Evolutionary conservation across 2,797 vertebrate genomes (phyloP).

Genomic region (Phalloptychus januarius): DNA sequence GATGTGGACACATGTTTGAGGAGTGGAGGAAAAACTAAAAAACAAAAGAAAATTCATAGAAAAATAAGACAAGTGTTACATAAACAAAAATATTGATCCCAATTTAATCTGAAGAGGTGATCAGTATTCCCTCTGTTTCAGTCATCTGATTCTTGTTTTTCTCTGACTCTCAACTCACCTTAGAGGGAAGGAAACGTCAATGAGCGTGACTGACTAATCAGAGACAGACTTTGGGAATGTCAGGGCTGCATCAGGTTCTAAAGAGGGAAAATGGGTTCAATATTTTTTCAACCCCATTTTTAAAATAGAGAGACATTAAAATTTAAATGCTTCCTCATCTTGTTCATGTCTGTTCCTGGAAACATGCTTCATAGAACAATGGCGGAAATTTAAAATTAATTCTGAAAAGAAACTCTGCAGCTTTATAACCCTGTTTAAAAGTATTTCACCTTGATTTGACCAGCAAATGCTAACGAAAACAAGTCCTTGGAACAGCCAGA

Average conservation of each 20-base stretch:
- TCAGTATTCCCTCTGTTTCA: not conserved
- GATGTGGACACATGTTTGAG: not conserved
- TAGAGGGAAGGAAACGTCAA: not conserved
- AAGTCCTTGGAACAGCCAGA: not conserved
- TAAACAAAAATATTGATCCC: not conserved
- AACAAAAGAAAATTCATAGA: not conserved
- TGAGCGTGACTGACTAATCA: not conserved
- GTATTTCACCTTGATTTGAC: not conserved
- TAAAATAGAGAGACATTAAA: not conserved
- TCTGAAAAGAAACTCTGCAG: not conserved
- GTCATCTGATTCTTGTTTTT: not conserved
- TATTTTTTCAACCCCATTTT: not conserved
- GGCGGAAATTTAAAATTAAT: not conserved
- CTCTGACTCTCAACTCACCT: not conserved
- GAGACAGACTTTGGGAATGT: not conserved
- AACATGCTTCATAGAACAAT: not conserved
- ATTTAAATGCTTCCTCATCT: not conserved
- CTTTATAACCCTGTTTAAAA: not conserved
- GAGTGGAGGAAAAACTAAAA: not conserved
- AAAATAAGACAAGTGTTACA: not conserved
- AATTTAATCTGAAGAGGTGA: not conserved
- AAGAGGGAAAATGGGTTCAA: not conserved
- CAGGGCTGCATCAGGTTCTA: not conserved
- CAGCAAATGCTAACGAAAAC: not conserved
- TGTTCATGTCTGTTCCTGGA: not conserved